Base-by-base conservation (phyloP, 1,140 invertebrate species). In the Bombus fervidus region DNA sequence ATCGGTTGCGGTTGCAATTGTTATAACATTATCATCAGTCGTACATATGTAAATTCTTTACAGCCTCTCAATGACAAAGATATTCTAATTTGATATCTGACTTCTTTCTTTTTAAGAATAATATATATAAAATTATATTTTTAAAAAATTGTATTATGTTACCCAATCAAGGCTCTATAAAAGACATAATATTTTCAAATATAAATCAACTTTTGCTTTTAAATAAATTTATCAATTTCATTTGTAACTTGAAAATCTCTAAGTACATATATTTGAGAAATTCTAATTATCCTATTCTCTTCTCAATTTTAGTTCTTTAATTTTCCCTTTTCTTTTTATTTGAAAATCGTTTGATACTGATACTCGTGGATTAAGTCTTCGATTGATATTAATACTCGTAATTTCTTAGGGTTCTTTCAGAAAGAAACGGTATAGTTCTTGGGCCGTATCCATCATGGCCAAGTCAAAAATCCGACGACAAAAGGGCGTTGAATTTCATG, bases 401-500 rank as follows among this genome's bases (percentile, higher is more conserved):
- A 53, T 57, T 75, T 37, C 31, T 37, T 22, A 43, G 18, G 10
- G 28, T 74, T 57, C 9, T 6, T 81, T 5, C 2, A n/a, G 47
- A 77, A 77, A 43, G 25, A 43, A 86, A 43, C 28, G 39, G 2
- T 39, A 9, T 31, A n/a, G 25, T 82, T 37, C 18, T 82, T 64
- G 43, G 47, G 47, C 18, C 28, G 34, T 1, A 22, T 47, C 25
- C 62, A 84, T 71, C 22, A 22, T 71, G 53, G 28, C 3, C 15
- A 31, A 81, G 22, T 15, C 47, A 37, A 75, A 85, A 85, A 72
- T 41, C 34, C 31, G 62, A 79, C 47, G 37, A 59, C 25, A 25
- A 77, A 81, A 64, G 75, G 15, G 77, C 62, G 31, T 90, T 82
- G 39, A 85, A 89, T 89, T 87, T 85, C 88, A 90, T 25, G 69